A percentile compares a stretch with the other conserved stretches of the same genome.
phyloP scores from a whole-genome alignment of 2,888 invertebrate genomes.

The Coelinius sp. region DNA sequence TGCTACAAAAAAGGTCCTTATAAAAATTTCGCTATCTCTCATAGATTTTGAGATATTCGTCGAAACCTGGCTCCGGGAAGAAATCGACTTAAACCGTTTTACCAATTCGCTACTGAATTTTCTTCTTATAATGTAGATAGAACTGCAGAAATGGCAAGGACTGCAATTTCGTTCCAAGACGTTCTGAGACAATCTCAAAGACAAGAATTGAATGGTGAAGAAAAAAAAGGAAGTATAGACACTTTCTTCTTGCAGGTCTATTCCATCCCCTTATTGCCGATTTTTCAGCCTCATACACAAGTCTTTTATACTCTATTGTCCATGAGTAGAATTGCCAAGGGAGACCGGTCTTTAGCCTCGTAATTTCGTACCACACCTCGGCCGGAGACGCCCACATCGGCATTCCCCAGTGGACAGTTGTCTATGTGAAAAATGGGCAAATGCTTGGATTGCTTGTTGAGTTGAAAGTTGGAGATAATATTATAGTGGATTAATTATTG shows the following conservation, averaged over 20 bases:
- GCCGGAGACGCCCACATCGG: constrained; percentile 6
- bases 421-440: background rate
- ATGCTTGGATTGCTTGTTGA: background rate
- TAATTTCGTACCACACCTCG: constrained; percentile 28
- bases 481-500: background rate
- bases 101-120: too few relatives aligned
- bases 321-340: background rate
- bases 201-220: background rate
- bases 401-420: constrained; percentile 16
- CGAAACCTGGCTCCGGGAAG: too few relatives aligned
- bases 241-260: background rate
- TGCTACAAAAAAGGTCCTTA: too few relatives aligned
- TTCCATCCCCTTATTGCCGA: background rate
- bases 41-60: too few relatives aligned
- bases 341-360: constrained; percentile 16
- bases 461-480: background rate
- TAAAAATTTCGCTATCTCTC: too few relatives aligned
- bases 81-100: too few relatives aligned
- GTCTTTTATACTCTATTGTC: constrained; percentile 27
- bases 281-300: background rate
- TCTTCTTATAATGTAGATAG: background rate
- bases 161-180: background rate
- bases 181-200: background rate
- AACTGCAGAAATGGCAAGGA: background rate
- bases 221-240: background rate